These are phyloP conservation scores for Drosophila fuyamai DNA, from an alignment of 1,140 invertebrate genomes.

Conservation along the genomic window DNA sequence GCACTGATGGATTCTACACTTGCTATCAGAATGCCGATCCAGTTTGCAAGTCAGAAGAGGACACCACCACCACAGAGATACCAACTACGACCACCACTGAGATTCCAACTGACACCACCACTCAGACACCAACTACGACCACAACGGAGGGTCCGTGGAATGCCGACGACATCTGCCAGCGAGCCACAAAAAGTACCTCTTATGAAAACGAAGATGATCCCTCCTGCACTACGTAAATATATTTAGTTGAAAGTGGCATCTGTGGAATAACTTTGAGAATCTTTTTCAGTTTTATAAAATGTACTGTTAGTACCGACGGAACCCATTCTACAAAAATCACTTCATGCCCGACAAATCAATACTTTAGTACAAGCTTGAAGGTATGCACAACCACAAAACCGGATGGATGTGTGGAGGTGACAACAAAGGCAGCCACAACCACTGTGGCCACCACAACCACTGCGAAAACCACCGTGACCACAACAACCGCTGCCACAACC, in stretches of 20 bases:
- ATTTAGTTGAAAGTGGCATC: not conserved
- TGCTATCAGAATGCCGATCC: constrained; percentile 37
- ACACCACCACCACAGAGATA: constrained; percentile 13
- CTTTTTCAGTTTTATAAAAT: constrained; percentile 16
- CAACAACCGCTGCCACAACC: constrained; percentile 10
- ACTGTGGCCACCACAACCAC: constrained; percentile 4
- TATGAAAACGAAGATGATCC: constrained; percentile 34
- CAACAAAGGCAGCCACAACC: constrained; percentile 12
- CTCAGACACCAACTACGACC: not conserved
- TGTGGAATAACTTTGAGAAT: not conserved
- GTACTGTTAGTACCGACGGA: not conserved
- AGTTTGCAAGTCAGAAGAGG: constrained; percentile 10
- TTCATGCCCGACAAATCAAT: constrained; percentile 2
- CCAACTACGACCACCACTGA: constrained; percentile 9
- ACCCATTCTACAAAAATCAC: constrained; percentile 1
- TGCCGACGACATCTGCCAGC: constrained; percentile 2
- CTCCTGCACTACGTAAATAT: constrained; percentile 31
- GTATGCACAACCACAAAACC: constrained; percentile 14
- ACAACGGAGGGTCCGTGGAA: constrained; percentile 10
- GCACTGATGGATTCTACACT: constrained; percentile 54
- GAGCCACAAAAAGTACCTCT: not conserved
- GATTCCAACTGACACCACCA: constrained; percentile 7
- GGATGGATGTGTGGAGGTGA: constrained; percentile 9
- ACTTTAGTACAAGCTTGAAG: constrained; percentile 1
- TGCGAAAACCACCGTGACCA: constrained; percentile 2